Conservation (phyloP, 2,797 vertebrate genomes). For the Podargus strigoides region DNA sequence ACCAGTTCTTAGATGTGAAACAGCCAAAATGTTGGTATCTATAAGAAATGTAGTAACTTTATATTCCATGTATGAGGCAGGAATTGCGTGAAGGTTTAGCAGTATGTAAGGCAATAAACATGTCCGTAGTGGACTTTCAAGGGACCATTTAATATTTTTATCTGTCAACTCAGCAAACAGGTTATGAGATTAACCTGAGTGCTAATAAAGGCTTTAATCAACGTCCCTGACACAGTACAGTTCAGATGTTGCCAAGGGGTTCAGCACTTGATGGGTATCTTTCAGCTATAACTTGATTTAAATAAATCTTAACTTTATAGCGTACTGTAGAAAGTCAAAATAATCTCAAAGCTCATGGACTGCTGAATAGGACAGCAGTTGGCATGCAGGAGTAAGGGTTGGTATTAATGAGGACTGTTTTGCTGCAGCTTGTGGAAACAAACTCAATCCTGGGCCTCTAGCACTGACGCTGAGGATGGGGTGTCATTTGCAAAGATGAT, state of each 20-base stretch:
- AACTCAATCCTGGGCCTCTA: not conserved
- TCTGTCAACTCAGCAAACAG: not conserved
- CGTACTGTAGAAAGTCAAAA: not conserved
- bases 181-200: not conserved
- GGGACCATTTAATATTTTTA: not conserved
- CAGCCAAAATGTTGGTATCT: not conserved
- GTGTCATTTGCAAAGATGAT: not conserved
- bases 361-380: not conserved
- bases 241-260: not conserved
- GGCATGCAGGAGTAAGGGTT: constrained; percentile 18
- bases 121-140: not conserved
- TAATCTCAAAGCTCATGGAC: not conserved
- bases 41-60: not conserved
- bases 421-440: not conserved
- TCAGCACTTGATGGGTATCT: not conserved
- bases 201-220: not conserved
- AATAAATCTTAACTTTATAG: constrained; percentile 32
- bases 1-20: not conserved
- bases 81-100: not conserved
- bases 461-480: not conserved
- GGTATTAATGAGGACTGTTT: not conserved
- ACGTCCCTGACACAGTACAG: not conserved
- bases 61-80: not conserved
- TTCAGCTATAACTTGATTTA: not conserved
- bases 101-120: not conserved